Conservation (phyloP, 2,113 vertebrate species). For the Pseudorasbora parva region DNA sequence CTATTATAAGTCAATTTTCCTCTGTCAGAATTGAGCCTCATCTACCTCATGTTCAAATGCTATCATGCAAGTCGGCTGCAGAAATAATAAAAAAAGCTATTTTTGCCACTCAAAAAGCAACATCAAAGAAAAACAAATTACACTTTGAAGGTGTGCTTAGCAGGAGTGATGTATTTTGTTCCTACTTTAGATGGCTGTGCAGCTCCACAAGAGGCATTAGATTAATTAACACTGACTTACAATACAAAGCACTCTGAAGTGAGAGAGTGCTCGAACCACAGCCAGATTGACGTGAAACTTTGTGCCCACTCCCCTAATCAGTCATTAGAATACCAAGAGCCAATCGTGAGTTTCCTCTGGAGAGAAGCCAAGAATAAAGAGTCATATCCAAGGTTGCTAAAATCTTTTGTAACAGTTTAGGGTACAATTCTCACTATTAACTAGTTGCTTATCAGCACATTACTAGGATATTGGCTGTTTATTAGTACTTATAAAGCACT, state of each 20-base stretch:
- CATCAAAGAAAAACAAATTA: slow-evolving; percentile 52
- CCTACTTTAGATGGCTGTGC: slow-evolving; percentile 60
- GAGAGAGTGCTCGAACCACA: slow-evolving; percentile 65
- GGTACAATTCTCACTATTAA: too few species aligned
- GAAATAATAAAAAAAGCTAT: not conserved
- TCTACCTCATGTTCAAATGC: not conserved
- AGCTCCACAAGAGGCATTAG: slow-evolving; percentile 72
- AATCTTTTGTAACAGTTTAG: slow-evolving; percentile 12
- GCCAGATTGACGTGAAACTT: slow-evolving; percentile 73
- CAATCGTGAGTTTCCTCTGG: slow-evolving; percentile 66
- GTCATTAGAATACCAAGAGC: slow-evolving; percentile 62
- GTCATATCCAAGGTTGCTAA: slow-evolving; percentile 28
- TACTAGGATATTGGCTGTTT: slow-evolving; percentile 10
- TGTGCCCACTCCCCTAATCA: slow-evolving; percentile 69
- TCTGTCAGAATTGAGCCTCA: not conserved
- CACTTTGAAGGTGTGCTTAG: slow-evolving; percentile 43
- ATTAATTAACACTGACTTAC: slow-evolving; percentile 81
- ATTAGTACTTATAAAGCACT: too few species aligned
- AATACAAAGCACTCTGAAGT: slow-evolving; percentile 76
- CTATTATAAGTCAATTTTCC: not conserved
- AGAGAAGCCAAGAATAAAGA: slow-evolving; percentile 52
- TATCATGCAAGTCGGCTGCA: not conserved
- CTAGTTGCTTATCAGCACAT: too few species aligned
- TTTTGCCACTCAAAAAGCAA: slow-evolving; percentile 30
- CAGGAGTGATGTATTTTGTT: slow-evolving; percentile 39